Percentiles rank a stretch among this genome's conserved stretches.
Conservation (phyloP, 2,797 vertebrate species). For the Coilia nasus region DNA sequence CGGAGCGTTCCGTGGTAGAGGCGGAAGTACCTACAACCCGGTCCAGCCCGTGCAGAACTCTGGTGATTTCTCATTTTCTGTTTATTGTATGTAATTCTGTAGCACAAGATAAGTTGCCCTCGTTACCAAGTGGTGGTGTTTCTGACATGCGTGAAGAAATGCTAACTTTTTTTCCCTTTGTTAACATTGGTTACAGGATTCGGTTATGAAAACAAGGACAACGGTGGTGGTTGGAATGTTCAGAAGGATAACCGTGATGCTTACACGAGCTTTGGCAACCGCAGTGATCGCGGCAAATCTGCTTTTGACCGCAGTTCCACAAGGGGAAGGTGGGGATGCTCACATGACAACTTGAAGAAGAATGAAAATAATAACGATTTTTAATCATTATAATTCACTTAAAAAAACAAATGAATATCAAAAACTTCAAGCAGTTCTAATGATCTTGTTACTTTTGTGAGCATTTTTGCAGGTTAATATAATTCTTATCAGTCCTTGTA, state of each 20-base stretch:
- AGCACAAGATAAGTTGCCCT: background rate
- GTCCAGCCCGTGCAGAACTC: slow-evolving; percentile 71
- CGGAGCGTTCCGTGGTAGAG: slow-evolving; percentile 72
- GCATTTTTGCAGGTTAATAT: background rate
- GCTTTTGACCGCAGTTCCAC: slow-evolving; percentile 87
- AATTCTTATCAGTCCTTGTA: background rate
- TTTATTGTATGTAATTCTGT: background rate
- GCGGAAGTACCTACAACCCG: slow-evolving; percentile 68
- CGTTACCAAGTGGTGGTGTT: background rate
- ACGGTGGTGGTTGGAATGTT: slow-evolving; percentile 86
- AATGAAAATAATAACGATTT: no score
- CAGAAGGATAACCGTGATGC: slow-evolving; percentile 84
- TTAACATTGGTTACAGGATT: slow-evolving; percentile 67
- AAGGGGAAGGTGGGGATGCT: slow-evolving; percentile 80
- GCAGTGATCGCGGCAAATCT: slow-evolving; percentile 86
- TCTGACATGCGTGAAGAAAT: background rate
- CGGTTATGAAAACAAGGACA: slow-evolving; percentile 76
- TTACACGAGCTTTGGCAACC: slow-evolving; percentile 91
- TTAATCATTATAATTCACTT: no score
- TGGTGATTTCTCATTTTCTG: slow-evolving; percentile 36
- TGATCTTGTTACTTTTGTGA: background rate
- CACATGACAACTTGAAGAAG: background rate
- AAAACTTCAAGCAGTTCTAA: background rate
- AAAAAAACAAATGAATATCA: no score
- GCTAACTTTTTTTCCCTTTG: background rate